phyloP scores from a whole-genome alignment of 2,113 vertebrate genomes.

The Sialia sialis region DNA sequence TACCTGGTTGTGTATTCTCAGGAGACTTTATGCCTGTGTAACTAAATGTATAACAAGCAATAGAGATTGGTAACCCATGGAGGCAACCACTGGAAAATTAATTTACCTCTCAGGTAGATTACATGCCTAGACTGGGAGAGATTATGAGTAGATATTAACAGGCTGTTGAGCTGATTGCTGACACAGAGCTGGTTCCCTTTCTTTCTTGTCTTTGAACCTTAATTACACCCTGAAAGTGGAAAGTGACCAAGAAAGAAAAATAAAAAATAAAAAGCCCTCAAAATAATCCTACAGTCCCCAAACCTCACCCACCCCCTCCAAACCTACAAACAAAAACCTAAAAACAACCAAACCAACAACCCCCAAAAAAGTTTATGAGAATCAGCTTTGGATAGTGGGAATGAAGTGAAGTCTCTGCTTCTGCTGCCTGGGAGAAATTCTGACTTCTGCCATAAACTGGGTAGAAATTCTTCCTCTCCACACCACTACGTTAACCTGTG shows the following conservation, averaged over 20 bases:
- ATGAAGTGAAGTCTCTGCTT: neutral
- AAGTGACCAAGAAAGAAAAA: neutral
- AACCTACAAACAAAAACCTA: neutral
- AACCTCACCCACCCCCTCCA: neutral
- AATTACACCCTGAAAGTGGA: neutral
- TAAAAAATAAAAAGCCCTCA: accelerated
- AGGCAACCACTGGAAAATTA: slow-evolving; percentile 22
- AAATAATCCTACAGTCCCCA: neutral
- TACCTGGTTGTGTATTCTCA: neutral
- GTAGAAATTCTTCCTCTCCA: neutral
- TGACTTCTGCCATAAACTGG: neutral
- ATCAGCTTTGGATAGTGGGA: neutral
- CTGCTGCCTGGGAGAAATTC: neutral
- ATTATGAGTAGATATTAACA: slow-evolving; percentile 7
- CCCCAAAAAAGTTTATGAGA: neutral
- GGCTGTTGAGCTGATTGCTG: neutral
- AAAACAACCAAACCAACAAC: neutral
- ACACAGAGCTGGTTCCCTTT: neutral
- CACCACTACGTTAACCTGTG: neutral
- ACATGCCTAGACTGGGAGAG: neutral
- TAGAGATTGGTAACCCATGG: neutral
- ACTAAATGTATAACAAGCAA: neutral
- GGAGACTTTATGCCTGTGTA: neutral
- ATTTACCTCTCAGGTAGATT: neutral
- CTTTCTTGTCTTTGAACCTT: slow-evolving; percentile 4